Evolutionary conservation across 2,113 vertebrate species (phyloP).

Genomic region (Salvelinus namaycush): DNA sequence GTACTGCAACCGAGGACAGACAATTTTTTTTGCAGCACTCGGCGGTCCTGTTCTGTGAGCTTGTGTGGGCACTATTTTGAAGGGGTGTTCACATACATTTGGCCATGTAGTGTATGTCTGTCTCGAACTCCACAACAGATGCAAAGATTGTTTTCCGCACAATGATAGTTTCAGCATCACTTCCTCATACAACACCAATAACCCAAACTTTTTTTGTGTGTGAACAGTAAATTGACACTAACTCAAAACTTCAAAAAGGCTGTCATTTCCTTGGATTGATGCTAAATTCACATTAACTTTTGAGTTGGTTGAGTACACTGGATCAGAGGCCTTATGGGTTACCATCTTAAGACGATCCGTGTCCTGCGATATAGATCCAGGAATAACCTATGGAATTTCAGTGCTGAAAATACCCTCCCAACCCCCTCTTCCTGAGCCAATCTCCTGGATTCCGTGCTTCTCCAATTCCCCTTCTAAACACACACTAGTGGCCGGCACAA

Average conservation of each 20-base stretch:
- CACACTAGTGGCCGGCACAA: constrained; percentile 17
- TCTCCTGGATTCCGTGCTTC: constrained; percentile 54
- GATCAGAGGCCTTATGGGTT: constrained; percentile 8
- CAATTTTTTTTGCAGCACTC: too few species aligned
- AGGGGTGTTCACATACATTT: too few species aligned
- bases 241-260: background rate
- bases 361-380: constrained; percentile 39
- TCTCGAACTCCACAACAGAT: background rate
- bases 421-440: constrained; percentile 15
- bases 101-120: background rate
- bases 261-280: constrained; percentile 1
- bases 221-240: too few species aligned
- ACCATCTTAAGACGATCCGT: constrained; percentile 38
- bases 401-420: constrained; percentile 58
- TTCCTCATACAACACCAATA: background rate
- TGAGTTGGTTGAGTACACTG: constrained; percentile 17
- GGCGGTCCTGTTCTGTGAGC: too few species aligned
- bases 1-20: too few species aligned
- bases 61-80: too few species aligned
- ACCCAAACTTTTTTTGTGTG: too few species aligned
- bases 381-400: constrained; percentile 63
- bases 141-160: background rate
- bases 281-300: constrained; percentile 28
- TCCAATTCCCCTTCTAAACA: constrained; percentile 58
- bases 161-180: background rate